Base-by-base conservation (phyloP, 1,140 invertebrate species). In the Ips typographus region DNA sequence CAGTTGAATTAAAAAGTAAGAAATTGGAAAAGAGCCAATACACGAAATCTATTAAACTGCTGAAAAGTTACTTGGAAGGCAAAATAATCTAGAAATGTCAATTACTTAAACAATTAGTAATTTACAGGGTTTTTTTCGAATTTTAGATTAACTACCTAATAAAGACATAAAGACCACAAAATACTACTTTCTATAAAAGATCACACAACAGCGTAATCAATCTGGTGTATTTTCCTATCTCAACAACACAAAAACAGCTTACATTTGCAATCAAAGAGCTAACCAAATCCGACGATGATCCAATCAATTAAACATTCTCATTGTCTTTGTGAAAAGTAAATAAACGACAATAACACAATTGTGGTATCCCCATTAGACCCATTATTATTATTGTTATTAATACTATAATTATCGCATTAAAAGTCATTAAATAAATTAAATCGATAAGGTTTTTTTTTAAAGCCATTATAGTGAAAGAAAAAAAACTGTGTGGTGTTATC, bases 321-420 rank as follows among this genome's bases (percentile, higher is more conserved):
- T 55, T 55, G 53, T 39, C 53, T 36, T 37, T 1, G 6, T 37
- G 7, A 55, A 8, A 49, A 49, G 6, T 61, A 61, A 61, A 61
- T 61, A 61, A 61, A 47, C 40, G 3, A 58, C 42, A 44, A 36
- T 47, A 22, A 61, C n/a, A 4, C 4, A 40, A 43, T 44, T 61
- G 59, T 61, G 59, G 59, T 37, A 40, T 61, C 36, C 42, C 40
- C 42, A 61, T 61, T 61, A 49, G 22, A 22, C 22, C 3, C 22
- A 61, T 61, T 41, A 41, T 44, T 61, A 61, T 47, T 61, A 61
- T 61, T 36, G 42, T 58, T 41, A 41, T 40, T 39, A 58, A 6
- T 56, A 56, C 8, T 47, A 49, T 47, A 61, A 47, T 61, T 61
- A 61, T 61, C 44, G 36, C 42, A 61, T 61, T 61, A 61, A 5